These are phyloP conservation scores for Ornithoptera alexandrae DNA, from an alignment of 2,888 invertebrate genomes.

Conservation along the genomic window DNA sequence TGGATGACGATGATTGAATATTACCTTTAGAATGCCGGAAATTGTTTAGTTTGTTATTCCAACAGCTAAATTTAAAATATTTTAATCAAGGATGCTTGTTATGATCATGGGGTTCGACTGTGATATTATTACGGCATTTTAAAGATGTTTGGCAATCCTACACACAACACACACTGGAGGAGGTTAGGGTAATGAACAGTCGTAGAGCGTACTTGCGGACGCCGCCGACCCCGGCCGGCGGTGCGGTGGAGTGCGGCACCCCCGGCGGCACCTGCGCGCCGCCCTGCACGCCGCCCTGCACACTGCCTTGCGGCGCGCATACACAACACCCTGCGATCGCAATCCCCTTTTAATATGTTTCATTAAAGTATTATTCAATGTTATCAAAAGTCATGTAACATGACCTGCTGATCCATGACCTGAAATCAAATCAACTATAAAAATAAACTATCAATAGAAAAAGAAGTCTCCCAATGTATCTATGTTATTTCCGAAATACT, in stretches of 20 bases:
- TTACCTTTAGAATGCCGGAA: slow-evolving; percentile 28
- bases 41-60: not conserved
- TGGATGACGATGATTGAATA: slow-evolving; percentile 17
- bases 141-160: slow-evolving; percentile 26
- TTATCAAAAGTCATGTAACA: not conserved
- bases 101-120: no score
- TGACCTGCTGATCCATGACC: no score
- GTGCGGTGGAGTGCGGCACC: slow-evolving; percentile 74
- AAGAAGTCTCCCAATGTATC: no score
- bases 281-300: slow-evolving; percentile 74
- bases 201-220: slow-evolving; percentile 70
- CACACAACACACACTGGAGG: slow-evolving; percentile 16
- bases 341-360: slow-evolving; percentile 18
- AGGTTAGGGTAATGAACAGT: slow-evolving; percentile 21
- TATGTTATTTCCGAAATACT: no score
- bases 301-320: slow-evolving; percentile 81
- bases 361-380: not conserved
- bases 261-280: slow-evolving; percentile 76
- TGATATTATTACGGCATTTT: slow-evolving; percentile 26
- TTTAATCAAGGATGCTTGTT: not conserved
- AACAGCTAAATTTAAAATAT: not conserved
- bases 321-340: slow-evolving; percentile 73
- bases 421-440: no score
- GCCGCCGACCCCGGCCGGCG: slow-evolving; percentile 81
- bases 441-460: no score